These are phyloP conservation scores for Vesta saturnalis DNA, from an alignment of 2,888 invertebrate species.

Conservation along the genomic window DNA sequence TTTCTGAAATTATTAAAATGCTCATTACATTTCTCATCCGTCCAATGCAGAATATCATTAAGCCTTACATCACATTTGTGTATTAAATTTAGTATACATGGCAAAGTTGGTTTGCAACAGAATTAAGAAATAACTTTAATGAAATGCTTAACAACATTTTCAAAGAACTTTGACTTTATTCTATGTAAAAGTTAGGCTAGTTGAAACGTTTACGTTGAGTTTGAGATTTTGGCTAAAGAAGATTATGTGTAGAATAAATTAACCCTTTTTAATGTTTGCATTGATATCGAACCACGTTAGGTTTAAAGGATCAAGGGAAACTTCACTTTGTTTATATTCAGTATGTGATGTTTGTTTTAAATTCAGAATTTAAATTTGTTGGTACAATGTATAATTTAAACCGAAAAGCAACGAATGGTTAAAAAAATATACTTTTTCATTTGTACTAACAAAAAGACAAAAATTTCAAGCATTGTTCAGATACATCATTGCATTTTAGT, in stretches of 20 bases:
- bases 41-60: too few species aligned
- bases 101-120: background rate
- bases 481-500: too few species aligned
- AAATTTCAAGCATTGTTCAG: background rate
- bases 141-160: background rate
- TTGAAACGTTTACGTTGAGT: background rate
- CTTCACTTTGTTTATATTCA: background rate
- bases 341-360: background rate
- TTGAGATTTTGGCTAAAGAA: background rate
- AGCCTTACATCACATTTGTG: background rate
- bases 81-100: background rate
- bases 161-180: background rate
- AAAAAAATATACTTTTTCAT: too few species aligned
- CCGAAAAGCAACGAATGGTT: too few species aligned
- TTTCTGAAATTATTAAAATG: too few species aligned
- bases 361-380: background rate
- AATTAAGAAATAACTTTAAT: background rate
- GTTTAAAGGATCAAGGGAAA: background rate
- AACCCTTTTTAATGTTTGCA: conserved; percentile 7
- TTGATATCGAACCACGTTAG: background rate
- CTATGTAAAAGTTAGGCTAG: too few species aligned
- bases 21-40: too few species aligned
- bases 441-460: too few species aligned
- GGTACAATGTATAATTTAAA: background rate
- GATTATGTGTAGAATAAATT: conserved; percentile 3